A percentile compares a stretch with the other conserved stretches of the same genome.
phyloP scores from a whole-genome alignment of 2,113 vertebrate species.

The Mesocricetus auratus region DNA sequence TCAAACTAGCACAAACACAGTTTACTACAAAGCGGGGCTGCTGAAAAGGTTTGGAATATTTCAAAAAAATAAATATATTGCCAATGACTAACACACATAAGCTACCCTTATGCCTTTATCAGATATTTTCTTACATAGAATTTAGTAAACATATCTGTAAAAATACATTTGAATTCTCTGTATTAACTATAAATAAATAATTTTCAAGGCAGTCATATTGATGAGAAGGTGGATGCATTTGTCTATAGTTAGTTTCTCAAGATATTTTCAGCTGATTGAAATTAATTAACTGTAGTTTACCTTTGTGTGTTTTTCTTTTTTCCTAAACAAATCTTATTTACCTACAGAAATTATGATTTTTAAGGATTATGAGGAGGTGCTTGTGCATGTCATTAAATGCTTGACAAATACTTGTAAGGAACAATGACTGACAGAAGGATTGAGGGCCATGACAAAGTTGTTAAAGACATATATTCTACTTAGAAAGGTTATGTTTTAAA shows the following conservation, averaged over 20 bases:
- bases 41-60: conserved; percentile 33
- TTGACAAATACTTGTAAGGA: conserved; percentile 9
- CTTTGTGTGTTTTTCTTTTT: conserved; percentile 60
- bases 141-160: conserved; percentile 34
- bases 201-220: conserved; percentile 14
- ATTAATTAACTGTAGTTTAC: conserved; percentile 66
- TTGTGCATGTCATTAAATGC: not conserved
- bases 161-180: conserved; percentile 39
- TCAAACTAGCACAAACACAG: conserved; percentile 55
- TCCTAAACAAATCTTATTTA: conserved; percentile 63
- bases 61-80: conserved; percentile 48
- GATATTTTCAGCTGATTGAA: conserved; percentile 51
- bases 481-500: conserved; percentile 28
- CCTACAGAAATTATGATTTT: conserved; percentile 50
- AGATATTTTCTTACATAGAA: conserved; percentile 19
- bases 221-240: not conserved
- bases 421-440: not conserved
- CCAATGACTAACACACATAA: conserved; percentile 5
- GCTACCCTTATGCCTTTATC: conserved; percentile 1
- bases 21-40: conserved; percentile 24
- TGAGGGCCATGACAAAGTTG: not conserved
- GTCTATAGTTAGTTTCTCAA: conserved; percentile 27
- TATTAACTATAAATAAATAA: not conserved
- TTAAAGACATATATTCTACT: not conserved
- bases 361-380: conserved; percentile 42